Percentiles rank a stretch among this genome's conserved stretches.
These are phyloP conservation scores for Corythucha ciliata DNA, from an alignment of 2,888 invertebrate genomes.

Conservation along the genomic window DNA sequence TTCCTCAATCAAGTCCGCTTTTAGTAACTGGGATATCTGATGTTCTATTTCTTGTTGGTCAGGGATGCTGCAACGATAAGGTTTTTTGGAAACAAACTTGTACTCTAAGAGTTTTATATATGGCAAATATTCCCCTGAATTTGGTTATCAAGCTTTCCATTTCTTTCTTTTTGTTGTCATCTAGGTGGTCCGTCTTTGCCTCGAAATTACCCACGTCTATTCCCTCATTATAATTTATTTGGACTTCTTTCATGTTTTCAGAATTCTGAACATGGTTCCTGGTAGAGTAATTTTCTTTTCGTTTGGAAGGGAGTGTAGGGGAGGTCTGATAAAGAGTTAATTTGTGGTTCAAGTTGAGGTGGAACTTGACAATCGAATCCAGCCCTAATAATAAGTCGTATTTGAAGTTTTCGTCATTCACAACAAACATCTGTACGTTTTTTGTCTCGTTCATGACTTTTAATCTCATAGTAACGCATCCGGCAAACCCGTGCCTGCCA, in stretches of 20 bases:
- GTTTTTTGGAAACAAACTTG: conserved; percentile 24
- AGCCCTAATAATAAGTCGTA: conserved; percentile 7
- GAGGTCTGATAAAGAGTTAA: no score
- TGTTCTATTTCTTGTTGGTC: conserved; percentile 26
- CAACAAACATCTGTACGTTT: conserved; percentile 1
- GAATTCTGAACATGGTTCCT: background rate
- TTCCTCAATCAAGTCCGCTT: conserved; percentile 16
- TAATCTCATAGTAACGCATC: no score
- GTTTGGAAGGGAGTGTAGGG: no score
- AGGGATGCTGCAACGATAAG: conserved; percentile 22
- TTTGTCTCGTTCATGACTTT: background rate
- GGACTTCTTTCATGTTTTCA: background rate
- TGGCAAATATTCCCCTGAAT: conserved; percentile 17
- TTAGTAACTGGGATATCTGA: conserved; percentile 16
- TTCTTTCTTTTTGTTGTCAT: background rate
- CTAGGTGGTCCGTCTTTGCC: conserved; percentile 5
- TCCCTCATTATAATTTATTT: conserved; percentile 8
- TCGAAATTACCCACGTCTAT: background rate
- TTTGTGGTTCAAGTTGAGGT: no score
- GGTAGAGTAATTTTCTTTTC: no score
- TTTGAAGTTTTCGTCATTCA: conserved; percentile 7
- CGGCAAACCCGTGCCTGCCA: background rate
- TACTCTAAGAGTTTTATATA: conserved; percentile 17
- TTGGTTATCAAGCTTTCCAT: background rate
- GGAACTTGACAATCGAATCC: no score